Percentiles rank a stretch among this genome's conserved stretches.
Evolutionary conservation across 2,888 invertebrate genomes (phyloP).

Genomic region (Syrphus vitripennis): DNA sequence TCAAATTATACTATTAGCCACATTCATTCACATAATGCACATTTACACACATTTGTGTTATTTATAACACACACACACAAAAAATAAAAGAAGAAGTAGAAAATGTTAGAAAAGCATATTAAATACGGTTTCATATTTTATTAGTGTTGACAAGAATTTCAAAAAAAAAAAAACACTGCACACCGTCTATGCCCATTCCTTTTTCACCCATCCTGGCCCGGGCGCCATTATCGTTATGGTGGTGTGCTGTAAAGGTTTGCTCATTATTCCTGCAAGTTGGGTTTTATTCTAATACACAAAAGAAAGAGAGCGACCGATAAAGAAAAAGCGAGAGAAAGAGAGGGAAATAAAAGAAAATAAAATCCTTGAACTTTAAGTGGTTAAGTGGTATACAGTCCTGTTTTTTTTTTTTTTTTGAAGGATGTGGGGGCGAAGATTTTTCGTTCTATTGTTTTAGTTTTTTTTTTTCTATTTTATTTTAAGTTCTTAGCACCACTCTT

Average conservation of each 20-base stretch:
- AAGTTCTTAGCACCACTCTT: neutral
- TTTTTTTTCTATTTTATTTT: neutral
- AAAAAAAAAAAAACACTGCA: slow-evolving; percentile 21
- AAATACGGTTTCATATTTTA: slow-evolving; percentile 18
- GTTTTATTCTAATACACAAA: neutral
- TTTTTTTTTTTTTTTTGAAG: neutral
- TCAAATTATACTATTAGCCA: neutral
- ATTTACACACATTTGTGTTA: neutral
- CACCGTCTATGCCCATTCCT: neutral
- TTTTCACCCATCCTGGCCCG: neutral
- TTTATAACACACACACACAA: neutral
- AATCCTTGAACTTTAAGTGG: slow-evolving; percentile 66
- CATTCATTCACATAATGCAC: neutral
- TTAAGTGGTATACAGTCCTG: slow-evolving; percentile 23
- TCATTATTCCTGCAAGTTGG: slow-evolving; percentile 21
- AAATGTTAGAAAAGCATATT: neutral
- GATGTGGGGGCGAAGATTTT: neutral
- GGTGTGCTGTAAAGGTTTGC: slow-evolving; percentile 1
- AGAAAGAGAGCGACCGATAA: neutral
- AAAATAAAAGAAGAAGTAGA: neutral
- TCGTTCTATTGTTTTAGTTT: slow-evolving; percentile 10
- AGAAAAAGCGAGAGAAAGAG: neutral
- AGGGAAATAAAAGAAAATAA: neutral
- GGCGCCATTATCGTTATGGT: neutral
- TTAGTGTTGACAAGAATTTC: slow-evolving; percentile 39